Conservation (phyloP, 2,797 vertebrate genomes). For the Potorous gilbertii region DNA sequence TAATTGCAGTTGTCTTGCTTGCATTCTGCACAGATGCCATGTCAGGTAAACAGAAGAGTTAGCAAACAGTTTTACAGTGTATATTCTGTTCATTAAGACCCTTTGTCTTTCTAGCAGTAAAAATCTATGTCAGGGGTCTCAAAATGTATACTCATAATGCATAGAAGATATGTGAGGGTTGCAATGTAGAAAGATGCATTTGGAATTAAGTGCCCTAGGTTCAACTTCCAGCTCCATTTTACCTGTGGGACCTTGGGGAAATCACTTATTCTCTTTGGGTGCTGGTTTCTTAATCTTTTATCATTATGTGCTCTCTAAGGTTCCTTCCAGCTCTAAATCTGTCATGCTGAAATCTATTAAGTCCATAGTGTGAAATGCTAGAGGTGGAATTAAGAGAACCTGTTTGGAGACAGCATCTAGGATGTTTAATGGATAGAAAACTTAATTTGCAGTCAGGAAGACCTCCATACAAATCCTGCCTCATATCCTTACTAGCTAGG, state of each 20-base stretch:
- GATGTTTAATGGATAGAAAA: background rate
- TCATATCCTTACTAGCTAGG: background rate
- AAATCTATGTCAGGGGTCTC: constrained; percentile 51
- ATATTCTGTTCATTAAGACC: constrained; percentile 66
- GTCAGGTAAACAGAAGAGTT: constrained; percentile 66
- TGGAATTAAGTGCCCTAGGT: background rate
- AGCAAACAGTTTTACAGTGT: constrained; percentile 19
- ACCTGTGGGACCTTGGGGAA: background rate
- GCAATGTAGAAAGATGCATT: background rate
- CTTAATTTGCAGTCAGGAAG: background rate
- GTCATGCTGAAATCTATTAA: background rate
- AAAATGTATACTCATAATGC: constrained; percentile 62
- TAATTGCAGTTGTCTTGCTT: constrained; percentile 67
- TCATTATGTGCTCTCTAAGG: background rate
- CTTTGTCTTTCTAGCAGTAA: constrained; percentile 49
- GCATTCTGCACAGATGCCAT: constrained; percentile 52
- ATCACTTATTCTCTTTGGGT: background rate
- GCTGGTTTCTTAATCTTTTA: background rate
- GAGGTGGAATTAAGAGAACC: background rate
- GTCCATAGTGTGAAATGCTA: background rate
- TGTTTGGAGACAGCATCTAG: background rate
- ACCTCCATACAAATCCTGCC: background rate
- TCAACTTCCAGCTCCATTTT: background rate
- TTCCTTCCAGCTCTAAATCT: background rate
- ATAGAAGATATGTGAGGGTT: background rate